Conservation (phyloP, 1,140 invertebrate species). For the Lordiphosa clarofinis region DNA sequence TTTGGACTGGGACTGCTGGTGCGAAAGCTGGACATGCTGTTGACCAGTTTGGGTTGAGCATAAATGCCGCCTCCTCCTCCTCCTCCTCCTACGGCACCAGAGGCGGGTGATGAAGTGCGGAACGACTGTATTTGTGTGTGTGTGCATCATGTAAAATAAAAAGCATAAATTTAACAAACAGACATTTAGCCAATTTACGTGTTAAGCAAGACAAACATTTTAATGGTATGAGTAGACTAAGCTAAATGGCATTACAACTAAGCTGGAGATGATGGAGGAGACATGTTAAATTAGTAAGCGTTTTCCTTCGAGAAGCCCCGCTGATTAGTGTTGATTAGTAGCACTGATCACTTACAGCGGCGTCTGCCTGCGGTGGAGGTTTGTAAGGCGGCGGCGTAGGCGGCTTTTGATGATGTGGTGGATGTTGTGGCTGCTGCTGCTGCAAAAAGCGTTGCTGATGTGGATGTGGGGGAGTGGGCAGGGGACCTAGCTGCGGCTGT, state of each 20-base stretch:
- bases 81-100: conserved; percentile 32
- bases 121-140: conserved; percentile 56
- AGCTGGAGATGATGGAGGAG: conserved; percentile 17
- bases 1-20: conserved; percentile 69
- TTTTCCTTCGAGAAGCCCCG: conserved; percentile 2
- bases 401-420: conserved; percentile 45
- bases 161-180: conserved; percentile 43
- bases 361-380: conserved; percentile 48
- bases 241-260: conserved; percentile 42
- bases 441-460: conserved; percentile 42
- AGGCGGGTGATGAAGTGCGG: conserved; percentile 72
- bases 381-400: conserved; percentile 55
- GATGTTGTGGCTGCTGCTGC: conserved; percentile 23
- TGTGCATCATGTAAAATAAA: conserved; percentile 25
- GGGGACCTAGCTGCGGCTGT: conserved; percentile 34
- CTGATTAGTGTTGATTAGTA: conserved; percentile 47
- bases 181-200: conserved; percentile 10
- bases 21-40: conserved; percentile 78
- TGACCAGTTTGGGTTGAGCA: conserved; percentile 76
- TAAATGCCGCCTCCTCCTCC: conserved; percentile 63
- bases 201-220: conserved; percentile 24
- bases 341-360: conserved; percentile 65
- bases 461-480: conserved; percentile 29
- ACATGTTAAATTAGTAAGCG: conserved; percentile 19
- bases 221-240: conserved; percentile 22